Percentiles rank a stretch among this genome's conserved stretches.
These are phyloP conservation scores for Hoplias malabaricus DNA, from an alignment of 2,113 vertebrate species.

Conservation along the genomic window DNA sequence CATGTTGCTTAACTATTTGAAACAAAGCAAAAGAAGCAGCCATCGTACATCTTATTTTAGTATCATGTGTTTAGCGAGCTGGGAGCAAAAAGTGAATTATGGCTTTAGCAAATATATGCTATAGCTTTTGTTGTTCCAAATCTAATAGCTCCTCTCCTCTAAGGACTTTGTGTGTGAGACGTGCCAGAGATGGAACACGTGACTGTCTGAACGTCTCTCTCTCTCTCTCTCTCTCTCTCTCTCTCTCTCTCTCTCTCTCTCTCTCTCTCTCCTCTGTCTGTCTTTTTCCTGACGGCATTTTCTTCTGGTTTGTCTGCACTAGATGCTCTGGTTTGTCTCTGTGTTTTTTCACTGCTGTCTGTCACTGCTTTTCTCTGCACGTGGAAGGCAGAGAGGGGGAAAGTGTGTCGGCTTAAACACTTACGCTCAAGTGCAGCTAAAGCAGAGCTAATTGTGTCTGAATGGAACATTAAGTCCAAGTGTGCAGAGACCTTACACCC, in stretches of 20 bases:
- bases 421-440: constrained; percentile 29
- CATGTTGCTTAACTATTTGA: no score
- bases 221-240: neutral
- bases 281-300: constrained; percentile 33
- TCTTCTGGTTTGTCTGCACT: constrained; percentile 12
- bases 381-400: neutral
- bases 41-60: no score
- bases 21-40: no score
- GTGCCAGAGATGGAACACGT: constrained; percentile 15
- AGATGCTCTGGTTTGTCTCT: constrained; percentile 18
- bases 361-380: neutral
- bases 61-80: no score
- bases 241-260: constrained; percentile 7
- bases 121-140: constrained; percentile 18
- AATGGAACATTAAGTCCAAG: constrained; percentile 15
- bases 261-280: neutral
- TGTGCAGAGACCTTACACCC: neutral
- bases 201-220: neutral
- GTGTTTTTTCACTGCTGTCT: neutral
- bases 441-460: constrained; percentile 8
- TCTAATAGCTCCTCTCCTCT: constrained; percentile 20
- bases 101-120: no score
- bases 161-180: constrained; percentile 8
- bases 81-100: constrained; percentile 2
- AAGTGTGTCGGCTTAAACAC: constrained; percentile 18